Percentiles rank a stretch among this genome's conserved stretches.
Conservation (phyloP, 2,797 vertebrate species). For the Mycteria americana region DNA sequence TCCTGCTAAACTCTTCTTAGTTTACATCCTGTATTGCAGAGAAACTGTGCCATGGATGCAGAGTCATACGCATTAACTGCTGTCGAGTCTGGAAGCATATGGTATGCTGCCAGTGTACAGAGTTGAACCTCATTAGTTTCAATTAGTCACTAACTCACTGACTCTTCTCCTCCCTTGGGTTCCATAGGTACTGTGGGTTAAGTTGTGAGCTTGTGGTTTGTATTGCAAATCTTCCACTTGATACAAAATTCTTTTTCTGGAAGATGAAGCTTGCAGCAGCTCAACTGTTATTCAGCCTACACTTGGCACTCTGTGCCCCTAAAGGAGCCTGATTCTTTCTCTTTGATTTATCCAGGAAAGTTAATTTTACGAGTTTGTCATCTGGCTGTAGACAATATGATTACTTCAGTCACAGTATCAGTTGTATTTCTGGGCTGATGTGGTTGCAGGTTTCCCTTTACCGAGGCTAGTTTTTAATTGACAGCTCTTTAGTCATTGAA, state of each 20-base stretch:
- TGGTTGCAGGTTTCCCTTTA: neutral
- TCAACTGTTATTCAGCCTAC: neutral
- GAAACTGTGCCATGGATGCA: neutral
- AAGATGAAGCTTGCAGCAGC: neutral
- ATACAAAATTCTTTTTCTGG: neutral
- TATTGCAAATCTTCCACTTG: fast-evolving
- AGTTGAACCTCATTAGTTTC: neutral
- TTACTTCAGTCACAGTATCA: neutral
- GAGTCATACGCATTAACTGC: fast-evolving
- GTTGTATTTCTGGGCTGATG: neutral
- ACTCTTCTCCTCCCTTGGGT: neutral
- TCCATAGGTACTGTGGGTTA: neutral
- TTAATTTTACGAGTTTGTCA: neutral
- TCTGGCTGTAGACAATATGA: neutral
- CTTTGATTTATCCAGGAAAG: neutral
- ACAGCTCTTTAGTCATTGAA: neutral
- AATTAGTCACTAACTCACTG: neutral
- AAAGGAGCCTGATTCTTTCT: neutral
- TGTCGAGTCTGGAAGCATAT: neutral
- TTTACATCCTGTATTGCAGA: fast-evolving
- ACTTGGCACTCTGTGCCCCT: neutral
- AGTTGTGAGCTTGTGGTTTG: neutral
- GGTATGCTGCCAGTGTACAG: neutral
- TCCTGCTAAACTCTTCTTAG: neutral
- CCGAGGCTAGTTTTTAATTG: neutral